Conservation (phyloP, 35 echinoderm and acorn worm genomes). For the Apostichopus californicus region DNA sequence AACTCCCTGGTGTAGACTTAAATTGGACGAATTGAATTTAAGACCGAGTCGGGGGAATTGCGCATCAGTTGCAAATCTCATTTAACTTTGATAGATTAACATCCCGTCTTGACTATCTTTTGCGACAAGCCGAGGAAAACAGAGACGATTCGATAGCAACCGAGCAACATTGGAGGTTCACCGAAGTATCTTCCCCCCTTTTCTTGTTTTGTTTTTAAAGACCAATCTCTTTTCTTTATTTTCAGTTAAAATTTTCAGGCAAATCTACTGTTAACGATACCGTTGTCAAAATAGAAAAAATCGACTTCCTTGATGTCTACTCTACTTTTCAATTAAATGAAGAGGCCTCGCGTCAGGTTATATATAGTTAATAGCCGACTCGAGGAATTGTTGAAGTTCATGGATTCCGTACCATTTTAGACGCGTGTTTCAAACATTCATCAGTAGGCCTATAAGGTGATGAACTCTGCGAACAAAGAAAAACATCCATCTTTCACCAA, state of each 20-base stretch:
- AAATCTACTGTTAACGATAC: neutral
- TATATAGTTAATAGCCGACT: no score
- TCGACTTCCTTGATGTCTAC: neutral
- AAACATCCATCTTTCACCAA: no score
- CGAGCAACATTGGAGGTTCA: neutral
- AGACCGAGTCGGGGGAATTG: slow-evolving; percentile 27
- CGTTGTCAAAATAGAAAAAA: neutral
- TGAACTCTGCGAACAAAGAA: no score
- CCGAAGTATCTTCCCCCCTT: neutral
- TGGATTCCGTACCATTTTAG: no score
- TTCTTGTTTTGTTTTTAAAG: neutral
- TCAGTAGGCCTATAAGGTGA: no score
- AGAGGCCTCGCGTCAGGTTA: neutral
- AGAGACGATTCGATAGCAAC: neutral
- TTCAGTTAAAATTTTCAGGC: neutral
- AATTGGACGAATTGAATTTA: slow-evolving; percentile 48
- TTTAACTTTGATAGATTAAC: slow-evolving; percentile 8
- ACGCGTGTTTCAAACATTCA: no score
- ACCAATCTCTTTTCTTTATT: no score
- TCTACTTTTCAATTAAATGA: slow-evolving; percentile 6
- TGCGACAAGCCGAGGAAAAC: neutral
- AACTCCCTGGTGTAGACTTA: slow-evolving; percentile 13
- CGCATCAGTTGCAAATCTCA: slow-evolving; percentile 49
- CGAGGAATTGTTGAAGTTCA: no score
- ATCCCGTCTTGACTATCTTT: slow-evolving; percentile 26